Conservation (phyloP, 1,140 invertebrate species). For the Nephotettix cincticeps region DNA sequence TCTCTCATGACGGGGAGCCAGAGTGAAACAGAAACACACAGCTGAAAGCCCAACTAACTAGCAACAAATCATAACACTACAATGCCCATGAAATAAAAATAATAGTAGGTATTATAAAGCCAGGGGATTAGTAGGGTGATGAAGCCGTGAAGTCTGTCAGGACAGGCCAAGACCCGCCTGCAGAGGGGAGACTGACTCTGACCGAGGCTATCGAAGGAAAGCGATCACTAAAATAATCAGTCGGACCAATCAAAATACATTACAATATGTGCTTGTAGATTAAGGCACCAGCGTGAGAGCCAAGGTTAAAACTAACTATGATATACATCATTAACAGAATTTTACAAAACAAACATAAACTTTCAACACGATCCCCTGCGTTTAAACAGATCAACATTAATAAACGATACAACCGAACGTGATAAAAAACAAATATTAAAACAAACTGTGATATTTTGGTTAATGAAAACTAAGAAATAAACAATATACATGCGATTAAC, state of each 20-base stretch:
- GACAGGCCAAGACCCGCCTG: too few species aligned
- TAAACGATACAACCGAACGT: conserved; percentile 16
- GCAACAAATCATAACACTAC: conserved; percentile 4
- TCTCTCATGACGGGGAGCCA: too few species aligned
- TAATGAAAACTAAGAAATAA: conserved; percentile 21
- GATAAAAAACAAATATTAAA: conserved; percentile 11
- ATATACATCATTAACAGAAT: neutral
- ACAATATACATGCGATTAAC: conserved; percentile 19
- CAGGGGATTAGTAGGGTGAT: neutral
- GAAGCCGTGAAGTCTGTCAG: neutral
- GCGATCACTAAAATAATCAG: too few species aligned
- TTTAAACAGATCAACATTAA: conserved; percentile 17
- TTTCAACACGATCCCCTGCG: conserved; percentile 5
- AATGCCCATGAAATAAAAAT: neutral
- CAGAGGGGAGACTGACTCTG: too few species aligned
- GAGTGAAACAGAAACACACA: neutral
- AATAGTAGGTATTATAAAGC: neutral
- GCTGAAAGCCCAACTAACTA: conserved; percentile 8
- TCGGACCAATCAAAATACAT: too few species aligned
- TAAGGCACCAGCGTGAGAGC: conserved; percentile 9
- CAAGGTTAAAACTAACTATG: neutral
- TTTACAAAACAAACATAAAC: conserved; percentile 18
- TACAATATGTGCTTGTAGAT: too few species aligned
- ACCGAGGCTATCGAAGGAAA: too few species aligned
- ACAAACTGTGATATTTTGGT: conserved; percentile 21